A percentile compares a stretch with the other conserved stretches of the same genome.
Evolutionary conservation across 2,113 vertebrate genomes (phyloP).

Genomic region (Sylvietta virens): DNA sequence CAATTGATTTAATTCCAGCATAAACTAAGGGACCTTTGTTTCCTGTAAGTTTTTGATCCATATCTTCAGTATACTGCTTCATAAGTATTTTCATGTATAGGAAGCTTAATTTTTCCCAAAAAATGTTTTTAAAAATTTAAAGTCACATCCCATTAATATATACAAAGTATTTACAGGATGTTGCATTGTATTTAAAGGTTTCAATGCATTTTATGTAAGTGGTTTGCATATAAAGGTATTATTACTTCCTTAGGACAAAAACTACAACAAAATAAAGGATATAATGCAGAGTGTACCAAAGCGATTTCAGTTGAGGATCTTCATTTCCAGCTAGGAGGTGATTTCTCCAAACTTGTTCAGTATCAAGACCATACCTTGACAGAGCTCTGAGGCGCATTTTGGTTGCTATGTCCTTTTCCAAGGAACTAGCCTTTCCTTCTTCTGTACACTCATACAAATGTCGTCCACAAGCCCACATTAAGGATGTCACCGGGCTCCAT

Average conservation of each 20-base stretch:
- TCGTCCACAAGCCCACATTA: constrained; percentile 97
- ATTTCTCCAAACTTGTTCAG: constrained; percentile 93
- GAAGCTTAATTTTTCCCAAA: constrained; percentile 61
- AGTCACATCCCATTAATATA: not conserved
- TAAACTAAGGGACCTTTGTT: constrained; percentile 91
- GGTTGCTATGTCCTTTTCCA: constrained; percentile 92
- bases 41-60: constrained; percentile 89
- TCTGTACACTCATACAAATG: constrained; percentile 93
- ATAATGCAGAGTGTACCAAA: constrained; percentile 97
- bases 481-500: constrained; percentile 91
- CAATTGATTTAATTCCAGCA: constrained; percentile 94
- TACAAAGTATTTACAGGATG: not conserved
- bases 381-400: constrained; percentile 94
- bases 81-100: constrained; percentile 92
- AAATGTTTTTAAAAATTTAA: not conserved
- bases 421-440: constrained; percentile 74
- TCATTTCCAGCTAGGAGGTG: constrained; percentile 89
- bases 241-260: not conserved
- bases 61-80: constrained; percentile 95
- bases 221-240: not conserved
- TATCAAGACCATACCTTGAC: constrained; percentile 94
- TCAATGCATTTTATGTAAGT: not conserved
- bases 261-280: constrained; percentile 82
- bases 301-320: constrained; percentile 91
- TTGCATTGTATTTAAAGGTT: not conserved